Evolutionary conservation across 2,888 invertebrate species (phyloP), one percentile per base, ranked within the genome.

Genomic region (Microctonus hyperodae): DNA sequence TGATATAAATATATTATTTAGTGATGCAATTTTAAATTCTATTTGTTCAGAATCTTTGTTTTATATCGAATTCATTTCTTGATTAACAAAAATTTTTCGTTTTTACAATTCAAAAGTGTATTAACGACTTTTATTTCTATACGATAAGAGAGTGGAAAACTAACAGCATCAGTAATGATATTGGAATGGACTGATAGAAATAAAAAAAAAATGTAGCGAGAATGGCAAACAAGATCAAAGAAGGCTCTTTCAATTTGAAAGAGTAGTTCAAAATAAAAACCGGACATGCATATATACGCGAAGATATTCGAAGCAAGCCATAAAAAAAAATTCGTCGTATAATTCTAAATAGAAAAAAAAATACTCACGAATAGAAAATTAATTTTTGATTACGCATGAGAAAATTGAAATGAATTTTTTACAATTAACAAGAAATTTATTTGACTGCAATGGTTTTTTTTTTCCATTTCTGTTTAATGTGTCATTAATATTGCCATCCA

Each of bases 101-200:
- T 28, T 28, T 28, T 28, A 3, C 28, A 28, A 7, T 28, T 28
- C 7, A 28, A 5, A 5, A 3, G 3, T 28, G 3, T 35, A 62
- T 33, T 22, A 64, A n/a, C n/a, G n/a, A n/a, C 44, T 63, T 62
- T 58, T 16, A 28, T 22, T 40, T 33, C 51, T n/a, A 51, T 37
- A n/a, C 37, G 37, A n/a, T 37, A 37, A 5, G 37, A 37, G 37
- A 10, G 37, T n/a, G 5, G 37, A 37, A n/a, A 37, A 37, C 37
- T 37, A 5, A 37, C 37, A n/a, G 37, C 4, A 37, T 37, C n/a
- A n/a, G 37, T 37, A 37, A 37, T 37, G 37, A 37, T 37, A 37
- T 37, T 37, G 37, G 37, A 37, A n/a, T n/a, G 37, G 37, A 37
- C 37, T n/a, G n/a, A 37, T 37, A n/a, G 37, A 37, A 37, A 37